A percentile compares a stretch with the other conserved stretches of the same genome.
phyloP scores from a whole-genome alignment of 2,797 vertebrate genomes.

The Uromys caudimaculatus region DNA sequence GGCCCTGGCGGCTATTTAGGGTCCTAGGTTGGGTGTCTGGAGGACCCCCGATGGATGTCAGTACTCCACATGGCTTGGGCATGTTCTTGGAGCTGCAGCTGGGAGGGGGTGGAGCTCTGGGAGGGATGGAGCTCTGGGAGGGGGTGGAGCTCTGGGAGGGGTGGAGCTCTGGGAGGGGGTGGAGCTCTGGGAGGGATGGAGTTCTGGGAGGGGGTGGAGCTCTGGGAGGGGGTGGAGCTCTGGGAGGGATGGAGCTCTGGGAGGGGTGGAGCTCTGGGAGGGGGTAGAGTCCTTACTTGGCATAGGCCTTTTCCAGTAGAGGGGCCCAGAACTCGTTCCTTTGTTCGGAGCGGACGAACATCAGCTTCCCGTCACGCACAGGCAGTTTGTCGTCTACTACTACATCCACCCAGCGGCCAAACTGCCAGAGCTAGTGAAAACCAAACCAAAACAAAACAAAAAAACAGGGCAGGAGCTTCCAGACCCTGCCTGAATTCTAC shows the following conservation, averaged over 20 bases:
- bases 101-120: rapidly evolving
- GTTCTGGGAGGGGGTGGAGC: rapidly evolving
- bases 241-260: no score
- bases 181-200: no score
- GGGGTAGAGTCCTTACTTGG: conserved; percentile 79
- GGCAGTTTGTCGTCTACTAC: conserved; percentile 90
- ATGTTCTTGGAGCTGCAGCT: no score
- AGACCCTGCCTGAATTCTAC: not conserved
- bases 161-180: rapidly evolving
- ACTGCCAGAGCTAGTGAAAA: conserved; percentile 91
- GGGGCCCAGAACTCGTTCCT: conserved; percentile 83
- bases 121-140: rapidly evolving
- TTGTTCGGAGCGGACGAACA: conserved; percentile 90
- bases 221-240: rapidly evolving
- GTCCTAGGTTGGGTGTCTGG: not conserved
- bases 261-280: rapidly evolving
- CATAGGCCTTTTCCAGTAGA: conserved; percentile 84
- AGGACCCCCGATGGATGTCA: not conserved
- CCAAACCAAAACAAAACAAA: no score
- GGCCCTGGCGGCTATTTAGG: not conserved
- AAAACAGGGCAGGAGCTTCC: not conserved
- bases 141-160: no score
- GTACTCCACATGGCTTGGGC: not conserved
- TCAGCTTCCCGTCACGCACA: conserved; percentile 88
- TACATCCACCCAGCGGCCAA: conserved; percentile 92